Conservation (phyloP, 2,888 invertebrate species). For the Tachina grossa region DNA sequence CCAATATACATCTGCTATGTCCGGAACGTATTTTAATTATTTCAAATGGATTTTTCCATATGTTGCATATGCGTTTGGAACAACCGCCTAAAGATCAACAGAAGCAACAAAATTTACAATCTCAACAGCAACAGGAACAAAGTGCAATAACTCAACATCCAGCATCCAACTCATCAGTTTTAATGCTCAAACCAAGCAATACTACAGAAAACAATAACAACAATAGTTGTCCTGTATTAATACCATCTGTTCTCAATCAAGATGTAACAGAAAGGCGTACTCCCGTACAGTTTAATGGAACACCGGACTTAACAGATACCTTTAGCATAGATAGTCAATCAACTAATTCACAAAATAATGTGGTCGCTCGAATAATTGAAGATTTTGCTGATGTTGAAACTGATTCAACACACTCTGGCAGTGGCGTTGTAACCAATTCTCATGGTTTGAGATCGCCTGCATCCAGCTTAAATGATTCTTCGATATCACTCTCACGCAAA, state of each 20-base stretch:
- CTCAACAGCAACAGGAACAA: constrained; percentile 35
- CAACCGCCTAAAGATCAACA: constrained; percentile 71
- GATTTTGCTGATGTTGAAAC: constrained; percentile 86
- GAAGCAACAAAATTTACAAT: constrained; percentile 33
- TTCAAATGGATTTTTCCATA: constrained; percentile 93
- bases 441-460: constrained; percentile 54
- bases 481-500: constrained; percentile 74
- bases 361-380: constrained; percentile 85
- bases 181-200: constrained; percentile 47
- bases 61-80: constrained; percentile 87
- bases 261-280: constrained; percentile 70
- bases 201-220: constrained; percentile 17
- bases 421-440: constrained; percentile 75
- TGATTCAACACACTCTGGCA: constrained; percentile 82
- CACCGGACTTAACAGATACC: constrained; percentile 49
- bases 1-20: constrained; percentile 87
- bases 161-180: constrained; percentile 39
- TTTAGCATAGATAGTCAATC: constrained; percentile 69
- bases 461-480: constrained; percentile 61
- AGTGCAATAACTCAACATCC: constrained; percentile 51
- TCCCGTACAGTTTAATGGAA: constrained; percentile 53
- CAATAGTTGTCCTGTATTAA: constrained; percentile 3
- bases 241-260: constrained; percentile 45
- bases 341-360: constrained; percentile 83
- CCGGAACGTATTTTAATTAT: constrained; percentile 91